These are phyloP conservation scores for Achlya flavicornis DNA, from an alignment of 2,888 invertebrate species.

Conservation along the genomic window DNA sequence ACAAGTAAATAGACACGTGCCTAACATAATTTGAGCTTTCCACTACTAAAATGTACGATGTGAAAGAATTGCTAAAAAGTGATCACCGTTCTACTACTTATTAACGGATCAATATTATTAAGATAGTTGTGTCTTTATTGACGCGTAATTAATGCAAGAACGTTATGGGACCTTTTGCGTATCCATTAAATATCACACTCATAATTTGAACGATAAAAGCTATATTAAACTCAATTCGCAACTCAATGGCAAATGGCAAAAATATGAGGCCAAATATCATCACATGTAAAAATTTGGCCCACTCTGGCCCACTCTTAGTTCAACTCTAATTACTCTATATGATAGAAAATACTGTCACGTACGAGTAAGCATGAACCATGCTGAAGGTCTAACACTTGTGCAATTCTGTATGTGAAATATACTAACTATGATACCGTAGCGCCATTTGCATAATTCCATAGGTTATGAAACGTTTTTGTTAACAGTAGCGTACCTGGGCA, in stretches of 20 bases:
- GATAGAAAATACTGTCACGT: slow-evolving; percentile 52
- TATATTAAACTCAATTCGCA: too few relatives aligned
- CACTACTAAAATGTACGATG: background rate
- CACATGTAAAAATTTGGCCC: slow-evolving; percentile 22
- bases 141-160: too few relatives aligned
- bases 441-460: slow-evolving; percentile 56
- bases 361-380: slow-evolving; percentile 31
- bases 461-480: slow-evolving; percentile 51
- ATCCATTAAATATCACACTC: too few relatives aligned
- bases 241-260: background rate
- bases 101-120: too few relatives aligned
- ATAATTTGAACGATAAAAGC: too few relatives aligned
- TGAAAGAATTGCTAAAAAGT: background rate
- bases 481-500: slow-evolving; percentile 26
- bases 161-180: too few relatives aligned
- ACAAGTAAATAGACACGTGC: background rate
- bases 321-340: slow-evolving; percentile 14
- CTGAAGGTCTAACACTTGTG: slow-evolving; percentile 38
- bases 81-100: too few relatives aligned
- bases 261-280: background rate
- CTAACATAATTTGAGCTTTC: background rate
- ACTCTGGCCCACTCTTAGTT: slow-evolving; percentile 31
- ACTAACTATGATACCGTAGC: slow-evolving; percentile 44
- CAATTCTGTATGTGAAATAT: slow-evolving; percentile 50
- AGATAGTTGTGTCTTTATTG: too few relatives aligned